Evolutionary conservation across 2,888 invertebrate species (phyloP).

Genomic region (Onthophagus sagittarius): DNA sequence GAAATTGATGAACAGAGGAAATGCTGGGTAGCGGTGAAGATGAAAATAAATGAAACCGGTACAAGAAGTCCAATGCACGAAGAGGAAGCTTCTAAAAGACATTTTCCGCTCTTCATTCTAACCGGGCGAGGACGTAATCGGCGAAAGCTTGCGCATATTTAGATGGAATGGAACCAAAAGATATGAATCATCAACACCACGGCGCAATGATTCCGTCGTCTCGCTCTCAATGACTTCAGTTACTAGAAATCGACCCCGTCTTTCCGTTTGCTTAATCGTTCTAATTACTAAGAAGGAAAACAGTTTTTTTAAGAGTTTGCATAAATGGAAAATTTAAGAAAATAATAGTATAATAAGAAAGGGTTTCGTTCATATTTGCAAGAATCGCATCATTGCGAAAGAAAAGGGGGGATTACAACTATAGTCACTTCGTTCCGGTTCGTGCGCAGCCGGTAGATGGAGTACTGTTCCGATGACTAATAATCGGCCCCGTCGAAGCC

Average conservation of each 20-base stretch:
- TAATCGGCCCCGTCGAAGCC: constrained; percentile 43
- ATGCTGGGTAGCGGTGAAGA: no score
- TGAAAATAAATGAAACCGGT: no score
- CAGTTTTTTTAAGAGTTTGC: neutral
- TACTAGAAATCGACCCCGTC: neutral
- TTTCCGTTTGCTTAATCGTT: neutral
- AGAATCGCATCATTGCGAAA: neutral
- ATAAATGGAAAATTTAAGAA: no score
- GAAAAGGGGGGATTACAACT: no score
- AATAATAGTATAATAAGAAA: neutral
- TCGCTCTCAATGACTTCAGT: neutral
- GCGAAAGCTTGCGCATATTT: no score
- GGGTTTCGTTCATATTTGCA: neutral
- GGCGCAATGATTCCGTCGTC: neutral
- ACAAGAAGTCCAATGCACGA: no score
- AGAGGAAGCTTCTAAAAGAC: no score
- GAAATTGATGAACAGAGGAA: no score
- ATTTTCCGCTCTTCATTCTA: no score
- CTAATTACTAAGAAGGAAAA: neutral
- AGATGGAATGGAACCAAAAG: no score
- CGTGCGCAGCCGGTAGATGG: constrained; percentile 14
- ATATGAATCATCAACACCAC: no score
- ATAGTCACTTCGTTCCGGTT: neutral
- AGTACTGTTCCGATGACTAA: constrained; percentile 42
- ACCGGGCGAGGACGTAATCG: no score